phyloP scores from a whole-genome alignment of 1,140 invertebrate genomes.

The Hylaeus volcanicus region DNA sequence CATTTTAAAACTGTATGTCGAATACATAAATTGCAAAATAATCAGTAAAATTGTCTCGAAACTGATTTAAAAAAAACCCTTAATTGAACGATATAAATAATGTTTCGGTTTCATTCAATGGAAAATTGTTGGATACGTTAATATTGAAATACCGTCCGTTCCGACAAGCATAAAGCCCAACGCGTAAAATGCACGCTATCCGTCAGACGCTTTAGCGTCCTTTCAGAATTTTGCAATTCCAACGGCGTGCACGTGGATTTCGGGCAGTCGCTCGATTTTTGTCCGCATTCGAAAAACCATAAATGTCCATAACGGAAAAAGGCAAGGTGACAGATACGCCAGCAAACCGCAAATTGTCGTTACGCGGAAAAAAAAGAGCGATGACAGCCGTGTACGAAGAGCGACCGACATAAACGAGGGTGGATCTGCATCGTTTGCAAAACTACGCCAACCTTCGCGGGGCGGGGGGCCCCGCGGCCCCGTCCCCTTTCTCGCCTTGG shows the following conservation, averaged over 20 bases:
- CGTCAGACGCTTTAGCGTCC: too few species aligned
- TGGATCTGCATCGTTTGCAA: constrained; percentile 24
- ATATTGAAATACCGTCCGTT: constrained; percentile 17
- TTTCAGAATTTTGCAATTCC: background rate
- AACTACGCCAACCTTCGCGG: background rate
- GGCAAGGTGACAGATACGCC: constrained; percentile 9
- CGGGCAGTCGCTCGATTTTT: background rate
- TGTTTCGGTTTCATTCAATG: too few species aligned
- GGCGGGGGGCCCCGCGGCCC: too few species aligned
- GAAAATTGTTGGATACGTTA: too few species aligned
- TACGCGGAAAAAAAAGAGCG: background rate
- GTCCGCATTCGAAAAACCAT: background rate
- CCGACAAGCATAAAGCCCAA: too few species aligned
- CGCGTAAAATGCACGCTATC: too few species aligned
- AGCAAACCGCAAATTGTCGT: constrained; percentile 17
- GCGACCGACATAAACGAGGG: background rate
- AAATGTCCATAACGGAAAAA: background rate
- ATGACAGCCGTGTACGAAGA: background rate
- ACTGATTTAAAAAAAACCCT: too few species aligned
- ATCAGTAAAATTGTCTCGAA: too few species aligned
- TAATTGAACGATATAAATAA: too few species aligned
- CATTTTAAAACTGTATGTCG: too few species aligned
- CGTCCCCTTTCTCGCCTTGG: background rate
- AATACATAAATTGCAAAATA: too few species aligned
- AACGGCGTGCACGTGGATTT: too few species aligned